Evolutionary conservation across 2,888 invertebrate species (phyloP).

Genomic region (Napeogenes sylphis): DNA sequence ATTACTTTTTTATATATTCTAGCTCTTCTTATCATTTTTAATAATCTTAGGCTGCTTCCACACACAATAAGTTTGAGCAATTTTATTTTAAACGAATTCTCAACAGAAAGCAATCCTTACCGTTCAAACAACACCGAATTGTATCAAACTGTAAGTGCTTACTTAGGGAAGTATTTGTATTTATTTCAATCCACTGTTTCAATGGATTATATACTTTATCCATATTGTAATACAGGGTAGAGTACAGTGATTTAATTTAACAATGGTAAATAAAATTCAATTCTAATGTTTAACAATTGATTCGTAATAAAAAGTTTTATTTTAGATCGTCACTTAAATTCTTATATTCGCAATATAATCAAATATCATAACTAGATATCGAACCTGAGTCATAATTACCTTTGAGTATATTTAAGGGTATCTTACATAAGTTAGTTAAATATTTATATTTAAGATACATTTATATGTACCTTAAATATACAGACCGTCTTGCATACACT

Average conservation of each 20-base stretch:
- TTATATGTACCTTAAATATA: neutral
- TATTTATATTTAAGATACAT: too few species aligned
- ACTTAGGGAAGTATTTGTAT: neutral
- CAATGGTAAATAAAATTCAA: neutral
- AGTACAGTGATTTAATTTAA: neutral
- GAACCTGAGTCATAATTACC: too few species aligned
- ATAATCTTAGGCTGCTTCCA: neutral
- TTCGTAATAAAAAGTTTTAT: too few species aligned
- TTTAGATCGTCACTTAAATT: too few species aligned
- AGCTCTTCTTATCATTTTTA: too few species aligned
- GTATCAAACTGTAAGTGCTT: slow-evolving; percentile 1
- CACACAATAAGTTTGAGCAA: neutral
- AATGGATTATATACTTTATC: neutral
- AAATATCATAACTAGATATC: too few species aligned
- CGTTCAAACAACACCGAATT: slow-evolving; percentile 1
- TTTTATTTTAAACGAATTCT: neutral
- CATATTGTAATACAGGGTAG: neutral
- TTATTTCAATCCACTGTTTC: neutral
- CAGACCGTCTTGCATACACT: neutral
- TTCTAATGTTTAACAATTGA: neutral
- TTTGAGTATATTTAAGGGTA: neutral
- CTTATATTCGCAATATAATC: too few species aligned
- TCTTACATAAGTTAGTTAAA: too few species aligned
- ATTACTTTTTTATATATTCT: too few species aligned
- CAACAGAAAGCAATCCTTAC: neutral